phyloP scores from a whole-genome alignment of 1,140 invertebrate genomes.

The Zophobas atratus region DNA sequence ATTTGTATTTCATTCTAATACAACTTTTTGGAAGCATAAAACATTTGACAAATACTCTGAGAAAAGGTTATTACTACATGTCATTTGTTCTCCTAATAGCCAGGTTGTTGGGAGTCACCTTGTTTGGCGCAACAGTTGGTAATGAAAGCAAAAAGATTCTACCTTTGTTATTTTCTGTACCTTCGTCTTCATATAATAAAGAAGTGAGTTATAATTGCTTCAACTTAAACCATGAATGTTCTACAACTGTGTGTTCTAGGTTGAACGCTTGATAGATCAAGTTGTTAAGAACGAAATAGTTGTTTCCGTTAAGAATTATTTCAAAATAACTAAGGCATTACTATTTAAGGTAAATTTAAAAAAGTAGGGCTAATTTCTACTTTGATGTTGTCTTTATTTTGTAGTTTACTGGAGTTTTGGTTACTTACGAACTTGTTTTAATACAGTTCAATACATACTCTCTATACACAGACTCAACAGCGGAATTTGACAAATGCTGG shows the following conservation, averaged over 20 bases:
- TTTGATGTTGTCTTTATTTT: conserved; percentile 1
- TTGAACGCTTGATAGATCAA: conserved; percentile 8
- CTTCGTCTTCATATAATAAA: not conserved
- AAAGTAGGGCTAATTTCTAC: not conserved
- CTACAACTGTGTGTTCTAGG: not conserved
- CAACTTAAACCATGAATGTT: not conserved
- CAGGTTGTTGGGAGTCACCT: not conserved
- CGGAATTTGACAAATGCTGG: no score
- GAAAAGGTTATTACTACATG: not conserved
- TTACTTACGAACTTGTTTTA: conserved; percentile 25
- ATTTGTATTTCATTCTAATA: conserved; percentile 21
- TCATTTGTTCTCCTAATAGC: not conserved
- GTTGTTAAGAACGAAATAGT: not conserved
- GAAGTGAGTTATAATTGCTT: not conserved
- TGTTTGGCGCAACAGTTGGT: not conserved
- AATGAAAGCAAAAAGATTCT: conserved; percentile 16
- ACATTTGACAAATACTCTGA: not conserved
- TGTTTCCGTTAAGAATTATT: conserved; percentile 19
- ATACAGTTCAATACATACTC: conserved; percentile 23
- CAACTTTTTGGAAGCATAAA: not conserved
- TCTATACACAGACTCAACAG: not conserved
- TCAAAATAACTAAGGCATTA: conserved; percentile 16
- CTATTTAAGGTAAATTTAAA: not conserved
- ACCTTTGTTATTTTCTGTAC: not conserved
- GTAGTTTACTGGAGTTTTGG: conserved; percentile 26